Evolutionary conservation across 2,797 vertebrate species (phyloP).

Genomic region (Macrochelys suwanniensis): DNA sequence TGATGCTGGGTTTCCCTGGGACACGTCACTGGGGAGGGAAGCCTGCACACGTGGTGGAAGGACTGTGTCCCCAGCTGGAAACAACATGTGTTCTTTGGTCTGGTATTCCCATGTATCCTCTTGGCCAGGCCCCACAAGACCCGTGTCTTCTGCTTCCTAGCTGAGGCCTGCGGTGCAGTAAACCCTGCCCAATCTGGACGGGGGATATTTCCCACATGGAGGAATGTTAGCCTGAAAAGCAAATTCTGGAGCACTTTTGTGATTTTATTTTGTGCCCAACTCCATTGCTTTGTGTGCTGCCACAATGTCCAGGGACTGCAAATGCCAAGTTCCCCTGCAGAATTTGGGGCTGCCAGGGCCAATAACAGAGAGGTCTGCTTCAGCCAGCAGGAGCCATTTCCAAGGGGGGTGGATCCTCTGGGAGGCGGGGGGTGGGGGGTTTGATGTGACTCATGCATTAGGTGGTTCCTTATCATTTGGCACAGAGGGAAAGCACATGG

Average conservation of each 20-base stretch:
- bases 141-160: neutral
- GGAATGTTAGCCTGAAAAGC: neutral
- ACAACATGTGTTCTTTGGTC: neutral
- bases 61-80: neutral
- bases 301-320: neutral
- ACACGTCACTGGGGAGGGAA: neutral
- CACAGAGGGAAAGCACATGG: neutral
- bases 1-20: neutral
- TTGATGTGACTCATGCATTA: neutral
- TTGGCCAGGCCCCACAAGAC: neutral
- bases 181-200: neutral
- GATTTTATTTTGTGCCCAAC: neutral
- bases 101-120: neutral
- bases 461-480: neutral
- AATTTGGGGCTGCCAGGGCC: neutral
- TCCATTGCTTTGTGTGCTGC: neutral
- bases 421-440: accelerated
- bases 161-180: neutral
- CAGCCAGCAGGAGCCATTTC: neutral
- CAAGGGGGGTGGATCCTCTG: neutral
- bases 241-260: neutral
- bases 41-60: accelerated
- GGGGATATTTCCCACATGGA: neutral
- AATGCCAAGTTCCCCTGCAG: neutral
- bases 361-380: neutral